A percentile compares a stretch with the other conserved stretches of the same genome.
Conservation (phyloP, 1,140 invertebrate species). For the Bacillus rossius region DNA sequence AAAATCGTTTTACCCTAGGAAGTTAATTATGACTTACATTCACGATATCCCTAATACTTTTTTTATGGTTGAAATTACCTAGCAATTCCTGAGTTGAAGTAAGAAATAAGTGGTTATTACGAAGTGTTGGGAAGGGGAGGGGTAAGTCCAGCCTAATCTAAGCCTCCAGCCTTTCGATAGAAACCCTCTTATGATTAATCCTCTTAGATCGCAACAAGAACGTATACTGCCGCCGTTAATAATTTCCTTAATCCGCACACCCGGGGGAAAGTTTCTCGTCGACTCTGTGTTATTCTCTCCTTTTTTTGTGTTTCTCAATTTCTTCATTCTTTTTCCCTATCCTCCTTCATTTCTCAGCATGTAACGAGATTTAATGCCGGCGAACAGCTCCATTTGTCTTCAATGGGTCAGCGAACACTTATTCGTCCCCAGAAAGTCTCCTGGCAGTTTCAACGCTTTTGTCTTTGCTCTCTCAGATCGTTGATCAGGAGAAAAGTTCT, state of each 20-base stretch:
- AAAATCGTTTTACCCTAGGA: conserved; percentile 1
- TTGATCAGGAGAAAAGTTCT: no score
- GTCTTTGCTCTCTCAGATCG: not conserved
- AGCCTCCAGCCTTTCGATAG: not conserved
- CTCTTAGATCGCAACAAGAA: conserved; percentile 6
- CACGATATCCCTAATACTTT: not conserved
- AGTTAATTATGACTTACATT: conserved; percentile 14
- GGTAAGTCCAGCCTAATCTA: no score
- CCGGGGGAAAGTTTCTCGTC: no score
- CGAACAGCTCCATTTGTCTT: conserved; percentile 6
- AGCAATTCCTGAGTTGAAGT: no score
- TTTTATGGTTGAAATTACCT: no score
- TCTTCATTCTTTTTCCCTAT: not conserved
- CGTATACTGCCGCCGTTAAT: conserved; percentile 7
- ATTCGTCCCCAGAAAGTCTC: not conserved
- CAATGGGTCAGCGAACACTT: conserved; percentile 9
- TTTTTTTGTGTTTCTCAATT: not conserved
- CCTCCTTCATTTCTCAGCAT: not conserved
- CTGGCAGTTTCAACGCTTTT: not conserved
- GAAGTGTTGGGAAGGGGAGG: no score
- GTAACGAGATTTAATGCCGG: not conserved
- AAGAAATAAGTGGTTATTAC: no score
- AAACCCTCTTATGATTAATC: conserved; percentile 8
- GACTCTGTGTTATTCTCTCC: not conserved
- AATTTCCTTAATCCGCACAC: not conserved